Conservation (phyloP, 2,888 invertebrate genomes). For the Heliconius aoede region DNA sequence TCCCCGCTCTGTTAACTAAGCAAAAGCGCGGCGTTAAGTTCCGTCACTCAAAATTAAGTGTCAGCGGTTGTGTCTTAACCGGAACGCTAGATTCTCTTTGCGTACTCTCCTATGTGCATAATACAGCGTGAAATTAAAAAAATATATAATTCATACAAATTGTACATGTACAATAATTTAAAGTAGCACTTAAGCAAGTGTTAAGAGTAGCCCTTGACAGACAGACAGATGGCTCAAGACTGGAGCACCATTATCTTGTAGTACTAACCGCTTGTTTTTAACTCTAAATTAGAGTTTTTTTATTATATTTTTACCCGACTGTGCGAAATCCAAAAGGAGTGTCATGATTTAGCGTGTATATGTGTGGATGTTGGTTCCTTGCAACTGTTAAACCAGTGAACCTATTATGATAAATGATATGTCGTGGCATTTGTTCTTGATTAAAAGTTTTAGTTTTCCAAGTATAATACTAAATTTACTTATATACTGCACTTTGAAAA, state of each 20-base stretch:
- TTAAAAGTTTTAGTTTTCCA: too few species aligned
- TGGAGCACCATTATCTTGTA: slow-evolving; percentile 19
- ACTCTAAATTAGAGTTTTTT: not conserved
- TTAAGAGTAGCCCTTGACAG: slow-evolving; percentile 18
- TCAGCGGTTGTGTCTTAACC: not conserved
- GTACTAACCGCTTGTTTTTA: slow-evolving; percentile 18
- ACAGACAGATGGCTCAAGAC: slow-evolving; percentile 11
- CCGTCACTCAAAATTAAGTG: not conserved
- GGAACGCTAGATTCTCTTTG: not conserved
- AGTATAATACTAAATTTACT: too few species aligned
- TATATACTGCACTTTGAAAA: too few species aligned
- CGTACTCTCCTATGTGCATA: not conserved
- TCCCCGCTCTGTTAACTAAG: not conserved
- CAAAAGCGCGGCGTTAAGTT: not conserved
- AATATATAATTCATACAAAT: not conserved
- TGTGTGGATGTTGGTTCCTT: too few species aligned
- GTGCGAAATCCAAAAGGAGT: too few species aligned
- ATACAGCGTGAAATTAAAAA: not conserved
- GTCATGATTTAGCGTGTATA: too few species aligned
- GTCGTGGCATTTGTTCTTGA: too few species aligned
- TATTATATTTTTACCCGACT: not conserved
- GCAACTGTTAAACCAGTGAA: too few species aligned
- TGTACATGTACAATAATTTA: slow-evolving; percentile 11
- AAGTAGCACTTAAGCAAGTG: slow-evolving; percentile 8
- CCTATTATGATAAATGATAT: too few species aligned